Conservation (phyloP, 2,113 vertebrate species). For the Sapajus apella region DNA sequence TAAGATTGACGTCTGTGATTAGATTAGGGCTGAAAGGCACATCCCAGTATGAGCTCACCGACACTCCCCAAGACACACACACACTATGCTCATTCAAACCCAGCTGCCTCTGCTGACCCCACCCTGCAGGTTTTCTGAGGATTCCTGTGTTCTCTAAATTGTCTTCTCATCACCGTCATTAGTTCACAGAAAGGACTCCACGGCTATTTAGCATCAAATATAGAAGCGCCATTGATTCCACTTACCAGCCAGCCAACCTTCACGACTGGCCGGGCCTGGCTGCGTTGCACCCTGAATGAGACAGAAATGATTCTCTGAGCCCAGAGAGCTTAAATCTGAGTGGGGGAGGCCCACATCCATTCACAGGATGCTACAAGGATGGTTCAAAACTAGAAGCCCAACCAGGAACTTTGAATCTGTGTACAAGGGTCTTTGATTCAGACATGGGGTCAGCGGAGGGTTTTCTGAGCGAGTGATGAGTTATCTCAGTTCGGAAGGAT, state of each 20-base stretch:
- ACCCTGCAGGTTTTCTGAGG: background rate
- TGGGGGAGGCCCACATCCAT: background rate
- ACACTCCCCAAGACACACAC: background rate
- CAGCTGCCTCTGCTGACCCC: background rate
- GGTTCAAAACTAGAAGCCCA: background rate
- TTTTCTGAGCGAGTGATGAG: background rate
- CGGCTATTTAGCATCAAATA: background rate
- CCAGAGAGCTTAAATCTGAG: background rate
- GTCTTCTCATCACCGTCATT: constrained; percentile 43
- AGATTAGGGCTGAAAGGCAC: background rate
- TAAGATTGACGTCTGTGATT: background rate
- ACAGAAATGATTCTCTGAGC: background rate
- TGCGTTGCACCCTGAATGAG: background rate
- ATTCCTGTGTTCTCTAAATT: background rate
- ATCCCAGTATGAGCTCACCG: background rate
- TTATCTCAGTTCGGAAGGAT: background rate
- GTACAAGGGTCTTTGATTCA: background rate
- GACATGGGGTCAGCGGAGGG: background rate
- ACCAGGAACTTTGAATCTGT: background rate
- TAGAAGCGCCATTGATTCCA: constrained; percentile 31
- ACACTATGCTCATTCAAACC: background rate
- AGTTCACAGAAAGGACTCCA: background rate
- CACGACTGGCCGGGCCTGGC: background rate
- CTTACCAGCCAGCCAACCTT: background rate
- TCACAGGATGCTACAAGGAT: background rate